phyloP scores from a whole-genome alignment of 2,113 vertebrate genomes.

The Raja brachyura region DNA sequence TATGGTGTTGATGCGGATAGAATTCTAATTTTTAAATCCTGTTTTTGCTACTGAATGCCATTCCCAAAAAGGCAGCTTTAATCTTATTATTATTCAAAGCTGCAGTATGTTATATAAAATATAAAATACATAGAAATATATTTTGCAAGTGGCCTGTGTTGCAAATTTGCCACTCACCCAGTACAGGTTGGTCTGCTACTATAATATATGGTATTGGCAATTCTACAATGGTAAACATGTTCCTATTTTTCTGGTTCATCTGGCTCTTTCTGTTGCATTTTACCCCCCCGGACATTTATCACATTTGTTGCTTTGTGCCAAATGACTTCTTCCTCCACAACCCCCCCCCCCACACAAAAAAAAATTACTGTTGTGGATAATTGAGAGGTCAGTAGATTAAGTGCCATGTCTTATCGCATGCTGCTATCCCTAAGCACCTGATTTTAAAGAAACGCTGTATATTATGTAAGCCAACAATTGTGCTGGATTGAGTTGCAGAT shows the following conservation, averaged over 20 bases:
- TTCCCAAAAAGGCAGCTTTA: conserved; percentile 38
- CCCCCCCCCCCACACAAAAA: no score
- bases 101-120: conserved; percentile 36
- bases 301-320: background rate
- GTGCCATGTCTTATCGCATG: conserved; percentile 13
- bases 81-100: conserved; percentile 34
- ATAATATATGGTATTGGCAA: background rate
- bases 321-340: background rate
- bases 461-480: conserved; percentile 32
- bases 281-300: background rate
- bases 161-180: background rate
- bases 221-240: background rate
- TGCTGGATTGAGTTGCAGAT: background rate
- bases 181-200: background rate
- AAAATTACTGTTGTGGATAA: background rate
- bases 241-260: background rate
- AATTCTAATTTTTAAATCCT: conserved; percentile 37
- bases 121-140: background rate
- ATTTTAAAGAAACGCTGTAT: background rate
- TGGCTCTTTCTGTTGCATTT: background rate
- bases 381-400: background rate
- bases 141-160: conserved; percentile 11
- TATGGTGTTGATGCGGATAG: conserved; percentile 36
- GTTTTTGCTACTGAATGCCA: conserved; percentile 29
- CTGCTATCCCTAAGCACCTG: background rate